Evolutionary conservation across 37 sponge, comb jelly and placozoan genomes (phyloP), one percentile per base, ranked within the genome.

Genomic region (Geodia barretti): DNA sequence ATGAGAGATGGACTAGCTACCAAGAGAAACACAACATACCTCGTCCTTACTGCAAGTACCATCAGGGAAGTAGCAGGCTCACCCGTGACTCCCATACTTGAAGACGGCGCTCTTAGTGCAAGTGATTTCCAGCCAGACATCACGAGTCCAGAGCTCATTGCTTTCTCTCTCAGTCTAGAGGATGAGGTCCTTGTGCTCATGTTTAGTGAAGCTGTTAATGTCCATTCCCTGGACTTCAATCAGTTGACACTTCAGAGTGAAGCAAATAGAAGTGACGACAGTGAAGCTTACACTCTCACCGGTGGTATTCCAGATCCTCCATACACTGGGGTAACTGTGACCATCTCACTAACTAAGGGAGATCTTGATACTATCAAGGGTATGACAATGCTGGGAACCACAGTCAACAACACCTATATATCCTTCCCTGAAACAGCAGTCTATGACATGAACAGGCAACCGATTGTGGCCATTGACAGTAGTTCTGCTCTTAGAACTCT

Each of bases 191-290:
- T 95, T 4, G 65, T 84, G 43, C 83, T 96, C 4, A 66, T 64
- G 23, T 96, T 96, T 81, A 84, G 88, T 70, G 97, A 96, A 85
- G 85, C 94, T 30, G 85, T 96, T 19, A 87, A 93, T 76, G 90
- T 96, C 3, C 83, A 77, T 21, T 88, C 91, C 3, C 78, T 96
- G 20, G 72, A 93, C 37, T 34, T 86, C 43, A 85, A 89, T 2
- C 72, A 91, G 33, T 69, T 93, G 17, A 88, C 89, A 0, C 86
- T 96, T 17, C 93, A 91, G 76, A 88, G 84, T 37, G 26, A 36
- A 19, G 31, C 26, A 2, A 85, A 85, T 58, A 43, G 61, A 17
- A 30, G n/a, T 31, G 38, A 80, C 24, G 74, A 62, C 41, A 76
- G 76, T 70, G 92, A 89, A 30, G 40, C 0, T 1, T 79, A 95